Conservation (phyloP, 1,140 invertebrate genomes). For the Drosophila sucinea region DNA sequence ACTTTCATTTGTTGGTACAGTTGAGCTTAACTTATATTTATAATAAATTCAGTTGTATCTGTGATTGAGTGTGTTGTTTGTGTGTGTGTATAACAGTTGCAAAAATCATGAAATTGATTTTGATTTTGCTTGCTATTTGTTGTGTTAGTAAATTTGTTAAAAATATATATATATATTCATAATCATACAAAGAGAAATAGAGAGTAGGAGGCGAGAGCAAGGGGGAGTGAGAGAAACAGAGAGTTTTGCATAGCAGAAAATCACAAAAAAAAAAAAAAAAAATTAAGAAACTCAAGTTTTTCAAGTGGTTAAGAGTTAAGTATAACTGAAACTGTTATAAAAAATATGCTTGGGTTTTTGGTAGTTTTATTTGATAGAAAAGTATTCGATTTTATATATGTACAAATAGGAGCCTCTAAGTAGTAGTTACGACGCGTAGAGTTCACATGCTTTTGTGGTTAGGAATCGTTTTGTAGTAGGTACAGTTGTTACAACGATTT, state of each 20-base stretch:
- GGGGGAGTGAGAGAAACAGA: conserved; percentile 46
- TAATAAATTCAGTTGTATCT: conserved; percentile 36
- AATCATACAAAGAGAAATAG: conserved; percentile 32
- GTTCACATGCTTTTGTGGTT: conserved; percentile 69
- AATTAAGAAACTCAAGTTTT: conserved; percentile 21
- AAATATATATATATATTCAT: conserved; percentile 46
- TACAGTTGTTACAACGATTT: conserved; percentile 9
- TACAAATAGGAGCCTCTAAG: conserved; percentile 9
- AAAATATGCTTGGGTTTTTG: conserved; percentile 29
- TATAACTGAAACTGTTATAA: conserved; percentile 54
- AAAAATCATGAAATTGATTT: conserved; percentile 10
- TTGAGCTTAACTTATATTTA: conserved; percentile 34
- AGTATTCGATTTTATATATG: background rate
- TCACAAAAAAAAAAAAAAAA: conserved; percentile 34
- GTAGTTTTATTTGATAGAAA: conserved; percentile 32
- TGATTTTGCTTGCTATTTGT: conserved; percentile 31
- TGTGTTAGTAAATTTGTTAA: conserved; percentile 72
- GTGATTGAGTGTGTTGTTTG: conserved; percentile 28
- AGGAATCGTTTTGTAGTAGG: conserved; percentile 32
- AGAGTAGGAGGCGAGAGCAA: conserved; percentile 20
- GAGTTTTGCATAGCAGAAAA: conserved; percentile 46
- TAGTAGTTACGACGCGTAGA: conserved; percentile 36
- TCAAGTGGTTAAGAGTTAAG: conserved; percentile 29
- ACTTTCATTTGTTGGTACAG: conserved; percentile 34
- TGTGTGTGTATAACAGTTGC: conserved; percentile 53